Evolutionary conservation across 2,888 invertebrate genomes (phyloP).

Genomic region (Mythimna vitellina): DNA sequence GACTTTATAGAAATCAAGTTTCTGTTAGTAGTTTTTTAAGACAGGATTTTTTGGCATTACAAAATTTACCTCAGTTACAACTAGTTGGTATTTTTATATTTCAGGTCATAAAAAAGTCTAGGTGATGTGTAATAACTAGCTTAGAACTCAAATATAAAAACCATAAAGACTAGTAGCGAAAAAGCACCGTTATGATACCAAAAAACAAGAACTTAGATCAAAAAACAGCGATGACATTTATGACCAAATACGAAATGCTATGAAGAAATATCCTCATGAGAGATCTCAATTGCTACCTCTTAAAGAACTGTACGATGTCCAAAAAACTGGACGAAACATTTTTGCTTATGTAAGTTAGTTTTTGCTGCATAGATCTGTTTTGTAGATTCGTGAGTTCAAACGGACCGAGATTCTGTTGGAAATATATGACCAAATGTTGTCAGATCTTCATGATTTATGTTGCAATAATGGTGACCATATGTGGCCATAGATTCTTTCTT

Average conservation of each 20-base stretch:
- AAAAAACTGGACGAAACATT: constrained; percentile 55
- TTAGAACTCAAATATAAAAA: constrained; percentile 36
- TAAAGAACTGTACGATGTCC: constrained; percentile 50
- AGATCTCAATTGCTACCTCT: constrained; percentile 61
- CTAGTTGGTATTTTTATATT: constrained; percentile 15
- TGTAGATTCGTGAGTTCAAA: constrained; percentile 52
- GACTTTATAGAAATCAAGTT: not conserved
- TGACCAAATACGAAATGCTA: constrained; percentile 56
- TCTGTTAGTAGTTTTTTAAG: not conserved
- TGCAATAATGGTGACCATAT: constrained; percentile 57
- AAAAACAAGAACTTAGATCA: constrained; percentile 58
- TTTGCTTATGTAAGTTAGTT: constrained; percentile 55
- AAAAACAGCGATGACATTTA: constrained; percentile 52
- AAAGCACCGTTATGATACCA: constrained; percentile 33
- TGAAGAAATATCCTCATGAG: constrained; percentile 52
- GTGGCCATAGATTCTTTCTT: constrained; percentile 44
- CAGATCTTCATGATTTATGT: constrained; percentile 51
- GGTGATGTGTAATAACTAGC: constrained; percentile 43
- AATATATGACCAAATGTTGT: constrained; percentile 50
- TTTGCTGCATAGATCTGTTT: constrained; percentile 51
- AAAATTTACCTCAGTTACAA: not conserved
- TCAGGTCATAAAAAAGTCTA: constrained; percentile 6
- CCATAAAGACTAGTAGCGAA: constrained; percentile 53
- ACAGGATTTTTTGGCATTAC: not conserved
- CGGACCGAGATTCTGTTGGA: constrained; percentile 49